Percentiles rank a stretch among this genome's conserved stretches.
phyloP scores from a whole-genome alignment of 2,113 vertebrate genomes.

The Nansenia antarctica region DNA sequence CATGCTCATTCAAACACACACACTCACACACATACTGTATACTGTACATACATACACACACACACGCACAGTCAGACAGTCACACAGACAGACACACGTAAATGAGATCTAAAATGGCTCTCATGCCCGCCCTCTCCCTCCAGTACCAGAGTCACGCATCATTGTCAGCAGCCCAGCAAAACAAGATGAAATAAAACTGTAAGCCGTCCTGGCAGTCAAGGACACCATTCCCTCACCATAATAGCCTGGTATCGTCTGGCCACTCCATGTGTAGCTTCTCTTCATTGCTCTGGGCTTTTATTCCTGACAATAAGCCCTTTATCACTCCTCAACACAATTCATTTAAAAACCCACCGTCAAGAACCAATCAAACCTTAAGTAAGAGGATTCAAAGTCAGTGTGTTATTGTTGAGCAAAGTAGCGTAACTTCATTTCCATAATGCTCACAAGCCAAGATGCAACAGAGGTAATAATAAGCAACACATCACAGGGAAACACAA shows the following conservation, averaged over 20 bases:
- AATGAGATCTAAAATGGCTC: slow-evolving; percentile 74
- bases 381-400: slow-evolving; percentile 85
- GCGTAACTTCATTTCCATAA: slow-evolving; percentile 81
- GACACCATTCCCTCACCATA: slow-evolving; percentile 82
- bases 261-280: slow-evolving; percentile 82
- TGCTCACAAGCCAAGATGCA: slow-evolving; percentile 69
- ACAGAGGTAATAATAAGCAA: slow-evolving; percentile 71
- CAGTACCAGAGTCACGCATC: slow-evolving; percentile 76
- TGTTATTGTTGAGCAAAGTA: slow-evolving; percentile 83
- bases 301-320: slow-evolving; percentile 86
- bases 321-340: slow-evolving; percentile 85
- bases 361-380: slow-evolving; percentile 86
- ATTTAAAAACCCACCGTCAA: slow-evolving; percentile 84
- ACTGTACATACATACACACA: too few relatives aligned
- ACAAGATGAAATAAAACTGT: slow-evolving; percentile 85
- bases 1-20: slow-evolving; percentile 1
- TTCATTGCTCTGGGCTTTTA: slow-evolving; percentile 83
- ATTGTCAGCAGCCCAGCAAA: slow-evolving; percentile 79
- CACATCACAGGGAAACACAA: slow-evolving; percentile 57
- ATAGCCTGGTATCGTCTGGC: slow-evolving; percentile 82
- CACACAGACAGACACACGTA: slow-evolving; percentile 51
- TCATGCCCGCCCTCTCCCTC: slow-evolving; percentile 71
- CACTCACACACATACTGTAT: slow-evolving; percentile 2
- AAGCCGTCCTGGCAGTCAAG: slow-evolving; percentile 83
- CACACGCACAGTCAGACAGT: too few relatives aligned